These are phyloP conservation scores for Pagrus major DNA, from an alignment of 2,113 vertebrate genomes.

Conservation along the genomic window DNA sequence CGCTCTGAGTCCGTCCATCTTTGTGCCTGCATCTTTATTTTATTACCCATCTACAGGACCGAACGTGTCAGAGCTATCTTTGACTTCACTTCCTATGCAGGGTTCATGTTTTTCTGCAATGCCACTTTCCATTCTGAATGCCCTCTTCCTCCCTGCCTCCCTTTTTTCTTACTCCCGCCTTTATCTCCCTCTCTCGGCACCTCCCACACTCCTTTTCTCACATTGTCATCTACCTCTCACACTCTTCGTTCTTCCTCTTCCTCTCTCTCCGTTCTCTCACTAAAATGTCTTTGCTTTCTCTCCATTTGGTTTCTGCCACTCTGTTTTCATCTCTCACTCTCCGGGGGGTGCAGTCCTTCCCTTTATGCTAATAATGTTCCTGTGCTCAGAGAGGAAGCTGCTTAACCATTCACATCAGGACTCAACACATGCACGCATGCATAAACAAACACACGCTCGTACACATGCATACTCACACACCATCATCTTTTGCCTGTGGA, in stretches of 20 bases:
- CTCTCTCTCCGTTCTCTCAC: constrained; percentile 17
- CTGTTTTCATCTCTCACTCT: constrained; percentile 53
- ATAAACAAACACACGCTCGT: constrained; percentile 2
- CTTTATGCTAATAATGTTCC: constrained; percentile 78
- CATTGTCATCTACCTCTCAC: constrained; percentile 49
- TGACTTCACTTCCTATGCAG: constrained; percentile 51
- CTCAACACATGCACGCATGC: constrained; percentile 30
- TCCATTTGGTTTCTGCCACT: constrained; percentile 28
- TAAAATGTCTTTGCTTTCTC: constrained; percentile 32
- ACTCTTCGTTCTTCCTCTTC: neutral
- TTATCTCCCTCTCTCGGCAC: constrained; percentile 10
- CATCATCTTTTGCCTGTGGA: neutral
- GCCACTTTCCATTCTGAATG: constrained; percentile 16
- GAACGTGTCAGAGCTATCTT: constrained; percentile 52
- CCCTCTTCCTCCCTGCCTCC: neutral
- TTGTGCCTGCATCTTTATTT: constrained; percentile 63
- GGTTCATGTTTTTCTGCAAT: constrained; percentile 53
- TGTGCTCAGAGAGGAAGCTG: constrained; percentile 75
- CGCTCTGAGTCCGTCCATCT: constrained; percentile 23
- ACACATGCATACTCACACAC: neutral
- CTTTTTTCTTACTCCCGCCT: neutral
- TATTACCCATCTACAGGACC: constrained; percentile 37
- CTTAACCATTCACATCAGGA: constrained; percentile 79
- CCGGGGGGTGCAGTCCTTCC: constrained; percentile 56
- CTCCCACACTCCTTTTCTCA: constrained; percentile 63